These are phyloP conservation scores for Taeniopygia guttata DNA, from an alignment of 2,797 vertebrate species.

Conservation along the genomic window DNA sequence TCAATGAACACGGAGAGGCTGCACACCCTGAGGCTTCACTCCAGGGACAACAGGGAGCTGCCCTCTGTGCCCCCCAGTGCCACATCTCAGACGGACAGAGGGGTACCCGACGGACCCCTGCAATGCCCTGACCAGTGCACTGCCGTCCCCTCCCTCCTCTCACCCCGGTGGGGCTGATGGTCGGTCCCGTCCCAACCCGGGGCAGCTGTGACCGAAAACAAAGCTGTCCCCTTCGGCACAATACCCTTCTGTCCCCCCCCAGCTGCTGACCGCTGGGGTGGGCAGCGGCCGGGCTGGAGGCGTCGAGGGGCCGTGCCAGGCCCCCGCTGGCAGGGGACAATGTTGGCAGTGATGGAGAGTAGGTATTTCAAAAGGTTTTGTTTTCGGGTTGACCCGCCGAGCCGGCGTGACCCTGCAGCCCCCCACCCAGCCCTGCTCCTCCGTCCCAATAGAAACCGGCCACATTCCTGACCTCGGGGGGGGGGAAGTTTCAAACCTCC, in stretches of 20 bases:
- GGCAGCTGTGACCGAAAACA: slow-evolving; percentile 81
- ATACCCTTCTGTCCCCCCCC: slow-evolving; percentile 79
- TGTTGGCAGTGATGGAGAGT: slow-evolving; percentile 84
- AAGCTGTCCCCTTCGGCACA: slow-evolving; percentile 72
- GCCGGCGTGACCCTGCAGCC: slow-evolving; percentile 69
- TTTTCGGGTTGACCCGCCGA: slow-evolving; percentile 75
- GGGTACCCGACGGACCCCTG: fast-evolving
- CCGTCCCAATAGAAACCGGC: slow-evolving; percentile 74
- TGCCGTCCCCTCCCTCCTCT: not conserved
- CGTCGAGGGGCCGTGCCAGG: slow-evolving; percentile 78
- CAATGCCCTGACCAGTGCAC: fast-evolving
- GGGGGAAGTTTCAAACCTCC: slow-evolving; percentile 74
- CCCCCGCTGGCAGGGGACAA: slow-evolving; percentile 81
- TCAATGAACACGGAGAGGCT: not conserved
- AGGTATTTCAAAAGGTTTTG: slow-evolving; percentile 81
- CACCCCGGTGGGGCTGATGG: not conserved
- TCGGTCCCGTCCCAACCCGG: slow-evolving; percentile 26
- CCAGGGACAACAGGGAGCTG: not conserved
- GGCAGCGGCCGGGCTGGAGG: slow-evolving; percentile 75
- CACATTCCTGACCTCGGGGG: slow-evolving; percentile 78
- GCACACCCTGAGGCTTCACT: not conserved
- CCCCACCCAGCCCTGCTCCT: slow-evolving; percentile 73
- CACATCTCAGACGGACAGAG: not conserved
- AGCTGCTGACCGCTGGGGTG: slow-evolving; percentile 75
- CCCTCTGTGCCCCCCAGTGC: fast-evolving